Conservation (phyloP, 1,140 invertebrate genomes). For the Wiebesia pumilae region DNA sequence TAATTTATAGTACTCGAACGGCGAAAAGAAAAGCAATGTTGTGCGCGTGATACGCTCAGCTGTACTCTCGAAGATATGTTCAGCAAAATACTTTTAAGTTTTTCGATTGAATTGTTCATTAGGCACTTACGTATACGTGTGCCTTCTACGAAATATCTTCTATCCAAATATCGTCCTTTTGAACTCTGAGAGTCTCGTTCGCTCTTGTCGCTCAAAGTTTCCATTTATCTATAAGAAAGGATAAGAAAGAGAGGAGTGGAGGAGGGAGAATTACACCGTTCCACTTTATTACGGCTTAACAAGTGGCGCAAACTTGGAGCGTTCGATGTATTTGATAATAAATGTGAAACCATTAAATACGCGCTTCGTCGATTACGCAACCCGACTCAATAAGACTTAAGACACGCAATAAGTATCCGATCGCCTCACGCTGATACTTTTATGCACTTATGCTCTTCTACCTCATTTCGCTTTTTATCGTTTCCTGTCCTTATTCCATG, state of each 20-base stretch:
- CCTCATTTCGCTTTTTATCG: background rate
- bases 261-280: background rate
- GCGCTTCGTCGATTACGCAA: slow-evolving; percentile 13
- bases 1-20: background rate
- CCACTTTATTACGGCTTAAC: background rate
- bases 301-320: background rate
- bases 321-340: slow-evolving; percentile 42
- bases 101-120: background rate
- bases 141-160: no score
- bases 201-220: no score
- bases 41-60: no score
- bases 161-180: no score
- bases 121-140: background rate
- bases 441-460: background rate
- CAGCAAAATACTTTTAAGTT: no score
- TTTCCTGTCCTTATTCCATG: background rate
- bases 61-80: no score
- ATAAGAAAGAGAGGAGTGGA: no score
- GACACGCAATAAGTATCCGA: background rate
- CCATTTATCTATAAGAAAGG: no score
- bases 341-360: slow-evolving; percentile 46
- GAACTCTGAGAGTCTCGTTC: no score
- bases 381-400: background rate
- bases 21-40: background rate
- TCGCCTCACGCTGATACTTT: background rate